A percentile compares a stretch with the other conserved stretches of the same genome.
Conservation (phyloP, 2,797 vertebrate species). For the Chaetodon trifasciatus region DNA sequence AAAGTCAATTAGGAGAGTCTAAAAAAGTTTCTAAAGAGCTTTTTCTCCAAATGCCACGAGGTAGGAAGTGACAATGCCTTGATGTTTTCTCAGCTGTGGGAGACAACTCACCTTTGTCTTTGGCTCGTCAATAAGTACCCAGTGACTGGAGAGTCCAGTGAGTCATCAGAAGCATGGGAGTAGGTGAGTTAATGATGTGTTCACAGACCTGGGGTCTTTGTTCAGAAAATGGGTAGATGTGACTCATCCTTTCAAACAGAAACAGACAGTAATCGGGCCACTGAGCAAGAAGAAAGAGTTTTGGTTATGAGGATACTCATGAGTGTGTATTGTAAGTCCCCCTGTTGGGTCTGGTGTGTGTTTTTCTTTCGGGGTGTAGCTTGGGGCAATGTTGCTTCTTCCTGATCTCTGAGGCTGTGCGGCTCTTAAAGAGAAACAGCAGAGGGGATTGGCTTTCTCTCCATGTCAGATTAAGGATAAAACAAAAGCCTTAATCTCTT, state of each 20-base stretch:
- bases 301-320: conserved; percentile 62
- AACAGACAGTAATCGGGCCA: conserved; percentile 75
- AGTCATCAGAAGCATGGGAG: conserved; percentile 62
- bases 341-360: conserved; percentile 54
- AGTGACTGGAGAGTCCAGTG: conserved; percentile 45
- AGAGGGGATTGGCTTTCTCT: conserved; percentile 40
- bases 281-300: conserved; percentile 79
- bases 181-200: conserved; percentile 70
- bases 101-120: conserved; percentile 66
- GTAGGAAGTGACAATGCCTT: conserved; percentile 34
- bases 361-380: conserved; percentile 67
- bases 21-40: conserved; percentile 22
- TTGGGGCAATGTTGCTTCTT: conserved; percentile 53
- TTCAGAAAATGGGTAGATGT: conserved; percentile 64
- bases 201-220: conserved; percentile 59
- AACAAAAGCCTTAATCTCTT: conserved; percentile 59
- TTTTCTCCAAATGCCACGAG: conserved; percentile 45
- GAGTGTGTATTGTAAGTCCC: conserved; percentile 69
- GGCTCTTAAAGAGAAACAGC: conserved; percentile 31
- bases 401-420: conserved; percentile 39
- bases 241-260: conserved; percentile 75
- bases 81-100: conserved; percentile 66
- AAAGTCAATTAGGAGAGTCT: conserved; percentile 29
- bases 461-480: conserved; percentile 54
- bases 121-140: conserved; percentile 56